These are phyloP conservation scores for Grammomys surdaster DNA, from an alignment of 2,113 vertebrate genomes.

Conservation along the genomic window DNA sequence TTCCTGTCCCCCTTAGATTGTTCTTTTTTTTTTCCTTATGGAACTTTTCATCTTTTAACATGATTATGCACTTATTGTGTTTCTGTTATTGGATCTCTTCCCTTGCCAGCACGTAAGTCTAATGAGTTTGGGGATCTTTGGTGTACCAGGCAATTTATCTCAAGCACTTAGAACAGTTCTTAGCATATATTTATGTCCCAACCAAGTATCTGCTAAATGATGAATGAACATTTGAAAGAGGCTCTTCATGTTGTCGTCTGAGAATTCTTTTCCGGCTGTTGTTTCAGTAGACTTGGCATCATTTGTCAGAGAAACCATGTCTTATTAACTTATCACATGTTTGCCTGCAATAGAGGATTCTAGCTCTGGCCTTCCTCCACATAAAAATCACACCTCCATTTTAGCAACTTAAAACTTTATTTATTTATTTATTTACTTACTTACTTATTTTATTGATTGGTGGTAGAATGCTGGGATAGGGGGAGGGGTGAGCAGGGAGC, in stretches of 20 bases:
- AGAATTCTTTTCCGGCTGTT: neutral
- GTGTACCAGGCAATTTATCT: neutral
- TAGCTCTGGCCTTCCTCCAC: neutral
- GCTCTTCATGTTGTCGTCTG: neutral
- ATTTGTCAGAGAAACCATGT: slow-evolving; percentile 32
- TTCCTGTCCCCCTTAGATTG: neutral
- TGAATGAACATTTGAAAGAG: slow-evolving; percentile 13
- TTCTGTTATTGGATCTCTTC: slow-evolving; percentile 24
- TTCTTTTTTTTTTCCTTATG: neutral
- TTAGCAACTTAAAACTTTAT: neutral
- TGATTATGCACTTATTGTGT: neutral
- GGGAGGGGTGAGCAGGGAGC: neutral
- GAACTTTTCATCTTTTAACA: neutral
- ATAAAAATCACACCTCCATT: neutral
- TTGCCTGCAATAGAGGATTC: neutral
- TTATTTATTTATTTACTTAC: neutral
- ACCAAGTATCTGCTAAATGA: slow-evolving; percentile 46
- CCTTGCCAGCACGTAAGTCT: neutral
- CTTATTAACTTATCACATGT: slow-evolving; percentile 20
- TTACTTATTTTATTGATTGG: too few species aligned
- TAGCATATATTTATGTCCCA: neutral
- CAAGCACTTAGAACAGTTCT: neutral
- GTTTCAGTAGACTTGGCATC: neutral
- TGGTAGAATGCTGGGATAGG: too few species aligned
- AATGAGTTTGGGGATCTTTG: slow-evolving; percentile 27